Conservation (phyloP, 2,113 vertebrate species). For the Labeo catla region DNA sequence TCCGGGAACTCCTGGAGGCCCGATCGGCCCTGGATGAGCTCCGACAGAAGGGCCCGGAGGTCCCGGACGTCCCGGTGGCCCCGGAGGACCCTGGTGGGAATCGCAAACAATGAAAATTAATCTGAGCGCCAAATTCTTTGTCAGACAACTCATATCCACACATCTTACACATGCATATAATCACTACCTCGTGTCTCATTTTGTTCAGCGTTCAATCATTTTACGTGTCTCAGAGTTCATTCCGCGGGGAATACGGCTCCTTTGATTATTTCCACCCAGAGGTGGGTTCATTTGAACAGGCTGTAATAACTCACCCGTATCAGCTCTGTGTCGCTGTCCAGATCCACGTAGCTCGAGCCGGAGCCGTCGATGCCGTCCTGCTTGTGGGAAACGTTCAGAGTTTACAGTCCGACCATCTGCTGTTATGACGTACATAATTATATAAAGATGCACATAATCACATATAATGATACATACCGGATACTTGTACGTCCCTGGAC, state of each 20-base stretch:
- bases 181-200: not conserved
- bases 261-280: not conserved
- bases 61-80: constrained; percentile 80
- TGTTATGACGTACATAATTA: not conserved
- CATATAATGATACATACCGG: constrained; percentile 44
- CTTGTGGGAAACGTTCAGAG: constrained; percentile 27
- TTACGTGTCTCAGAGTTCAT: not conserved
- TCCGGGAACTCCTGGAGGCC: constrained; percentile 78
- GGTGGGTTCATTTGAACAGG: not conserved
- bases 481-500: constrained; percentile 57
- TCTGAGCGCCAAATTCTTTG: not conserved
- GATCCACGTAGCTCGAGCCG: constrained; percentile 77
- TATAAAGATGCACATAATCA: not conserved
- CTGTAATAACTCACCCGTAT: constrained; percentile 67
- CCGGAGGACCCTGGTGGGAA: constrained; percentile 73
- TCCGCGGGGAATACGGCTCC: not conserved
- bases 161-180: not conserved
- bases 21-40: constrained; percentile 59
- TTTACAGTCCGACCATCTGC: not conserved
- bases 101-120: not conserved
- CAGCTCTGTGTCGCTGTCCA: constrained; percentile 75
- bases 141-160: not conserved
- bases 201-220: not conserved
- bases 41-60: constrained; percentile 68
- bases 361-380: constrained; percentile 80